Conservation (phyloP, 2,113 vertebrate species). For the Suricata suricatta region DNA sequence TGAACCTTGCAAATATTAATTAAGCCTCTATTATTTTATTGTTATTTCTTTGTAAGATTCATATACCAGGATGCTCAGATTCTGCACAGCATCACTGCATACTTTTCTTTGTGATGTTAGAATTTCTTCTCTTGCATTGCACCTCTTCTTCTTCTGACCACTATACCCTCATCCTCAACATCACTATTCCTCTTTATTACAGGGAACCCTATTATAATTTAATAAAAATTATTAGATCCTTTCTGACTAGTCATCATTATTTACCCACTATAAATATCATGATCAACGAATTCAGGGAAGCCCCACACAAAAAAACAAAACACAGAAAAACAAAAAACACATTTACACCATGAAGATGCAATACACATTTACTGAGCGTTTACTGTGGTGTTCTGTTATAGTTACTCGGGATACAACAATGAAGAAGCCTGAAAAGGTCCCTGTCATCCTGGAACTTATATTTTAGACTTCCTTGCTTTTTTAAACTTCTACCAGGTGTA, state of each 20-base stretch:
- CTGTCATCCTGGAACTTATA: neutral
- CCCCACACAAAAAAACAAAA: neutral
- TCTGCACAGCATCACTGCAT: neutral
- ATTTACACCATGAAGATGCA: neutral
- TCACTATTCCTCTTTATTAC: neutral
- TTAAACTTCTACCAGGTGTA: neutral
- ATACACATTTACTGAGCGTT: neutral
- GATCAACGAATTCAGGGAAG: neutral
- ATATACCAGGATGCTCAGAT: neutral
- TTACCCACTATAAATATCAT: neutral
- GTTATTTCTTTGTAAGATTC: neutral
- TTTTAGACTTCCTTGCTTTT: conserved; percentile 7
- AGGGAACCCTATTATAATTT: neutral
- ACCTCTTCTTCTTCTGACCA: neutral
- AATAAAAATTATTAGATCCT: neutral
- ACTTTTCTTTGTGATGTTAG: neutral
- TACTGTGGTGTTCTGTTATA: neutral
- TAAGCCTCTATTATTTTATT: neutral
- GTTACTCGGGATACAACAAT: neutral
- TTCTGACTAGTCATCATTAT: neutral
- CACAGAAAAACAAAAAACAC: neutral
- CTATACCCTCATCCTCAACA: neutral
- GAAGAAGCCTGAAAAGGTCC: neutral
- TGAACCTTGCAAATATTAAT: neutral
- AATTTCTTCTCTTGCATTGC: neutral